These are phyloP conservation scores for Drepana falcataria DNA, from an alignment of 2,888 invertebrate species.

Conservation along the genomic window DNA sequence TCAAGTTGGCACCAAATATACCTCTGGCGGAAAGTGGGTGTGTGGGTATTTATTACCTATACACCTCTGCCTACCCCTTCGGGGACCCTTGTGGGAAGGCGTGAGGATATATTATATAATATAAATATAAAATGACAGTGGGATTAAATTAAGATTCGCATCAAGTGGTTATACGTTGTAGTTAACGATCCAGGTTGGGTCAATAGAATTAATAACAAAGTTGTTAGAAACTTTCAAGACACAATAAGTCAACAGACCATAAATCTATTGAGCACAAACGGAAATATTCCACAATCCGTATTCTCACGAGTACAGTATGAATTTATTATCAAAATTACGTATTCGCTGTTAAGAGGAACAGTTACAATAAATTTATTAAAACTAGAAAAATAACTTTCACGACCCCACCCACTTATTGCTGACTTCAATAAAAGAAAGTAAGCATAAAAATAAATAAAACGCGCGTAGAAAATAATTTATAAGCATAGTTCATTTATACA, in stretches of 20 bases:
- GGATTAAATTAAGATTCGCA: too few species aligned
- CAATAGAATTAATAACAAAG: neutral
- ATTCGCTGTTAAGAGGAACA: constrained; percentile 17
- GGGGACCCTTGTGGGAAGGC: too few species aligned
- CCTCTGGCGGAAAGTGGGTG: too few species aligned
- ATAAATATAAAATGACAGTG: too few species aligned
- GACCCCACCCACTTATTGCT: constrained; percentile 29
- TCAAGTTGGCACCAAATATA: too few species aligned
- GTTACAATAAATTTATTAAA: constrained; percentile 22
- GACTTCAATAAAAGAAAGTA: constrained; percentile 41
- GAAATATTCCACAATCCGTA: neutral
- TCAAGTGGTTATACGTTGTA: neutral
- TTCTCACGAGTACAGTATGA: constrained; percentile 5
- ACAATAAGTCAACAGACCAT: neutral
- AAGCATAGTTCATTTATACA: constrained; percentile 3
- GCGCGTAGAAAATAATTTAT: constrained; percentile 24
- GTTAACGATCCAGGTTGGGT: neutral
- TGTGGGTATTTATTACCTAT: too few species aligned
- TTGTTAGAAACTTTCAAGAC: neutral
- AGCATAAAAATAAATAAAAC: constrained; percentile 30
- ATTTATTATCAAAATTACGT: neutral
- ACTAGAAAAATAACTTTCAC: constrained; percentile 31
- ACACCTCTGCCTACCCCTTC: too few species aligned
- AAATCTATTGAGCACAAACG: constrained; percentile 3
- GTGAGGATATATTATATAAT: too few species aligned